phyloP scores from a whole-genome alignment of 2,113 vertebrate genomes.

The Aptenodytes forsteri region DNA sequence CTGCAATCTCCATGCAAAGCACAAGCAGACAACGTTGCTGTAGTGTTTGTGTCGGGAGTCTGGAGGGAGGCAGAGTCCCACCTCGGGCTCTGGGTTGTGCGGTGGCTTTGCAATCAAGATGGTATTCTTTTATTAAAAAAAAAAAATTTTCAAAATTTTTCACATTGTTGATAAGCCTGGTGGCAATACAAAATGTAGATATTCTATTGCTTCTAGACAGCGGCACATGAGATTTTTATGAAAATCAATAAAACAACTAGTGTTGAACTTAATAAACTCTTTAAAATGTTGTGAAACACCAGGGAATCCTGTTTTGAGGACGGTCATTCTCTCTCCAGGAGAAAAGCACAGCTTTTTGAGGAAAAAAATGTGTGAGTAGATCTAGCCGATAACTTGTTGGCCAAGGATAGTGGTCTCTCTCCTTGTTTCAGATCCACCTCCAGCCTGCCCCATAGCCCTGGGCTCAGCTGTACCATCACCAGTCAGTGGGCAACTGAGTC shows the following conservation, averaged over 20 bases:
- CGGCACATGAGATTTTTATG: neutral
- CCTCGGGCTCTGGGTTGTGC: rapidly evolving
- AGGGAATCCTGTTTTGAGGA: neutral
- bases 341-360: neutral
- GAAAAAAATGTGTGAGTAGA: neutral
- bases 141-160: neutral
- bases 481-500: neutral
- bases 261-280: neutral
- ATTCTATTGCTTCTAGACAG: neutral
- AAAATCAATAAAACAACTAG: neutral
- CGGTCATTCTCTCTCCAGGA: neutral
- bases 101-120: neutral
- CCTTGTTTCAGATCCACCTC: neutral
- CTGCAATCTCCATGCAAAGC: rapidly evolving
- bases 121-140: neutral
- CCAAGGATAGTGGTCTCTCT: neutral
- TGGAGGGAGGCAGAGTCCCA: neutral
- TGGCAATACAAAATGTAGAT: neutral
- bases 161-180: neutral
- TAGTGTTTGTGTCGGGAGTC: neutral
- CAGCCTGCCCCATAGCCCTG: neutral
- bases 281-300: neutral
- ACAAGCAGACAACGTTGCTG: rapidly evolving
- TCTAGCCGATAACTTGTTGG: neutral
- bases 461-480: neutral